Conservation (phyloP, 2,888 invertebrate species). For the Drosophila paranaensis region DNA sequence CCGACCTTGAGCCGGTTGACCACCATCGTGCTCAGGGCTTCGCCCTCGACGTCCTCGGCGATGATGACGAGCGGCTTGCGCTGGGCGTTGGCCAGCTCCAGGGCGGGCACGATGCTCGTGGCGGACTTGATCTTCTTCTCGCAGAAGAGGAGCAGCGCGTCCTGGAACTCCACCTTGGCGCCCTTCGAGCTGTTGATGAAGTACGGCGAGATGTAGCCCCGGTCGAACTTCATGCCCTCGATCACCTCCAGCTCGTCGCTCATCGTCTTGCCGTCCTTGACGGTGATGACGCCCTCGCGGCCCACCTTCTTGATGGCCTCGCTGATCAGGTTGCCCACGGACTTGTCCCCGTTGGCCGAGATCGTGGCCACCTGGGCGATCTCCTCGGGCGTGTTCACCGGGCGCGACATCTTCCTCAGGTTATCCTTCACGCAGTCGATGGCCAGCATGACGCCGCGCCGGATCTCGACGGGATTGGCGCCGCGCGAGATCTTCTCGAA, state of each 20-base stretch:
- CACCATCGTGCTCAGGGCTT: constrained; percentile 95
- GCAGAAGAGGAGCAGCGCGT: constrained; percentile 95
- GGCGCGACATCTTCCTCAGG: constrained; percentile 94
- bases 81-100: constrained; percentile 96
- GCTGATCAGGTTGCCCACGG: constrained; percentile 96
- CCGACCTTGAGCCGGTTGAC: constrained; percentile 96
- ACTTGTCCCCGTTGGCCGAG: constrained; percentile 98
- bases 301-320: constrained; percentile 99
- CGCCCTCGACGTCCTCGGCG: constrained; percentile 97
- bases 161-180: constrained; percentile 98
- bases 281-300: constrained; percentile 98
- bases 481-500: constrained; percentile 99
- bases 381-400: constrained; percentile 98
- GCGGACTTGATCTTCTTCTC: constrained; percentile 99
- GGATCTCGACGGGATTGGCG: constrained; percentile 97
- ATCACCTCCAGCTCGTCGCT: constrained; percentile 97
- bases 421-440: constrained; percentile 95
- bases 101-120: constrained; percentile 97
- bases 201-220: constrained; percentile 99
- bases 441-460: constrained; percentile 96
- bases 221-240: constrained; percentile 99
- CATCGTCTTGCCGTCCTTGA: constrained; percentile 99
- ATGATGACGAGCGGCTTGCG: constrained; percentile 96
- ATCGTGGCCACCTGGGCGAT: constrained; percentile 99
- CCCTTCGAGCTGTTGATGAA: constrained; percentile 99